These are phyloP conservation scores for Microtus ochrogaster DNA, from an alignment of 2,113 vertebrate species.

Conservation along the genomic window DNA sequence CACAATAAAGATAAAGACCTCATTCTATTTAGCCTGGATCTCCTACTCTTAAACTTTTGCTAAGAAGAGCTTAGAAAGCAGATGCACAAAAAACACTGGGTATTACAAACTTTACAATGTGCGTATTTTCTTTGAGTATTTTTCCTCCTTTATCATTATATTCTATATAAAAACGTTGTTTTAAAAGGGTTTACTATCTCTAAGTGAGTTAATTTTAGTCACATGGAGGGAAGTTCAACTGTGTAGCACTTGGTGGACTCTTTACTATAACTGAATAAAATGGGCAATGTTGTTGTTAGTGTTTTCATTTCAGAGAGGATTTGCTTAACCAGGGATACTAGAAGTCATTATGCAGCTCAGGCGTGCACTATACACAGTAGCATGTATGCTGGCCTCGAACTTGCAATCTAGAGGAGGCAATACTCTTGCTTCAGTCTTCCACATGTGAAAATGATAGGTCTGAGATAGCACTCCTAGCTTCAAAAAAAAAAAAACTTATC, in stretches of 20 bases:
- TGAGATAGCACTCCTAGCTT: not conserved
- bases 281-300: not conserved
- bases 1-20: not conserved
- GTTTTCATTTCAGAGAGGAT: not conserved
- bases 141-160: not conserved
- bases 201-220: constrained; percentile 50
- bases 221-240: constrained; percentile 5
- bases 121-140: not conserved
- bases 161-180: constrained; percentile 25
- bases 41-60: not conserved
- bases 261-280: constrained; percentile 41
- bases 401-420: not conserved
- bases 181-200: constrained; percentile 42
- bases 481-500: not conserved
- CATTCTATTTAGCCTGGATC: not conserved
- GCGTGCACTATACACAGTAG: too few relatives aligned
- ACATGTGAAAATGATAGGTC: too few relatives aligned
- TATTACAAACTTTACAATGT: not conserved
- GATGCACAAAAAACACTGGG: not conserved
- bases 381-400: not conserved
- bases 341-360: not conserved
- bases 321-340: not conserved
- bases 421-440: not conserved
- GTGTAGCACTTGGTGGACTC: not conserved
- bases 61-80: not conserved